Evolutionary conservation across 2,113 vertebrate species (phyloP), one percentile per base, ranked within the genome.

Genomic region (Nesospiza acunhae): DNA sequence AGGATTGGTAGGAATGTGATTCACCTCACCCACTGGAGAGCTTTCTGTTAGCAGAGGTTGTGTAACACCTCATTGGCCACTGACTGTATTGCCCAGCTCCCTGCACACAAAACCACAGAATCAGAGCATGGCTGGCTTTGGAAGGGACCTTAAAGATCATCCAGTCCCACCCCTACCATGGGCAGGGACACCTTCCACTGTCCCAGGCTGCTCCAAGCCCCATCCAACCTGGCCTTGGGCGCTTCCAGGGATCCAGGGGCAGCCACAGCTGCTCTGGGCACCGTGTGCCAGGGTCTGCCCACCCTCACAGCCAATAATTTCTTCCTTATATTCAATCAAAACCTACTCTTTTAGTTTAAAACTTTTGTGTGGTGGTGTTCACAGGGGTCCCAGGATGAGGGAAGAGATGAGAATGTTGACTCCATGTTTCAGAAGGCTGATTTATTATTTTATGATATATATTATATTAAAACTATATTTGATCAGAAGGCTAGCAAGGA

Each of bases 181-280:
- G 11, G 11, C n/a, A 62, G 13, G 8, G 46, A 49, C 50, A 55
- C 10, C 7, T 81, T 15, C 5, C 31, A 41, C n/a, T 13, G 0
- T 2, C 3, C 3, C 37, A 77, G 50, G 7, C 0, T 84, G 28
- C 15, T 87, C 27, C 47, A 42, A 84, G 2, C 8, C 11, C 13
- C 0, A 0, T 49, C 47, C 73, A 77, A 0, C 12, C 20, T 46
- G 39, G 5, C 33, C 23, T 77, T 42, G 63, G 33, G 33, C 9
- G 15, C 1, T 60, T 7, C 16, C 8, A 23, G 15, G 11, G 39
- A 87, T 21, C 58, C 68, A 73, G 53, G 23, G 13, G 2, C 23
- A 67, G 8, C 9, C 41, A 72, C n/a, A 79, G 3, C 39, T 64
- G 22, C 39, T 64, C 3, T 63, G 14, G 19, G 19, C 1, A 59